These are phyloP conservation scores for Presbytis comata DNA, from an alignment of 2,797 vertebrate species.

Conservation along the genomic window DNA sequence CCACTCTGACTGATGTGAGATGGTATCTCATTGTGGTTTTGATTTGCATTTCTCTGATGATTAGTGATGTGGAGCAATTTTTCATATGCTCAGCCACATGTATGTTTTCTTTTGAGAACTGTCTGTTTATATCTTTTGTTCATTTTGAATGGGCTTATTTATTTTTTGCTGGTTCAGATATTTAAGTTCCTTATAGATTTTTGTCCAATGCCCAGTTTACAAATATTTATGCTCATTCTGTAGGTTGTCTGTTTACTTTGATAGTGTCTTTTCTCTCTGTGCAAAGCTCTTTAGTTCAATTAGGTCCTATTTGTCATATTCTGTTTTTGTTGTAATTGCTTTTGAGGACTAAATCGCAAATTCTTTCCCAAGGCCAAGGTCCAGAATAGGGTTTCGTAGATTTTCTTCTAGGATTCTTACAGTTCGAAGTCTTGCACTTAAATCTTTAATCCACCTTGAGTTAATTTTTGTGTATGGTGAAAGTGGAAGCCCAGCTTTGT, in stretches of 20 bases:
- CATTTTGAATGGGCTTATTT: not conserved
- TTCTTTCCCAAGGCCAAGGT: not conserved
- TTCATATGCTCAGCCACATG: not conserved
- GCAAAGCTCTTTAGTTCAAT: not conserved
- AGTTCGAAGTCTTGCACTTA: not conserved
- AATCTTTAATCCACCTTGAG: not conserved
- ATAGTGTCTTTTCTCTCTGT: not conserved
- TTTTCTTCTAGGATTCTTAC: not conserved
- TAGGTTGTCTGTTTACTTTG: not conserved
- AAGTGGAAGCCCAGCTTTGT: not conserved
- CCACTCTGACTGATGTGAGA: not conserved
- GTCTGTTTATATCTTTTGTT: not conserved
- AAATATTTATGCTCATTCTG: not conserved
- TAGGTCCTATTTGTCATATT: not conserved
- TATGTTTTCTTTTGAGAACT: not conserved
- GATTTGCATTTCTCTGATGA: not conserved
- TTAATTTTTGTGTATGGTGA: not conserved
- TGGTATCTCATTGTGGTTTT: not conserved
- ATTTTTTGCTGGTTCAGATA: not conserved
- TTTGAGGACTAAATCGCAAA: not conserved
- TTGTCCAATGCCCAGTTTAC: not conserved
- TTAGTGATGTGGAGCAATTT: not conserved
- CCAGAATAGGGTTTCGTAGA: not conserved
- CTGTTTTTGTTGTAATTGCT: not conserved
- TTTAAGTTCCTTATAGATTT: not conserved